A percentile compares a stretch with the other conserved stretches of the same genome.
phyloP scores from a whole-genome alignment of 1,140 invertebrate species.

The Batillaria attramentaria region DNA sequence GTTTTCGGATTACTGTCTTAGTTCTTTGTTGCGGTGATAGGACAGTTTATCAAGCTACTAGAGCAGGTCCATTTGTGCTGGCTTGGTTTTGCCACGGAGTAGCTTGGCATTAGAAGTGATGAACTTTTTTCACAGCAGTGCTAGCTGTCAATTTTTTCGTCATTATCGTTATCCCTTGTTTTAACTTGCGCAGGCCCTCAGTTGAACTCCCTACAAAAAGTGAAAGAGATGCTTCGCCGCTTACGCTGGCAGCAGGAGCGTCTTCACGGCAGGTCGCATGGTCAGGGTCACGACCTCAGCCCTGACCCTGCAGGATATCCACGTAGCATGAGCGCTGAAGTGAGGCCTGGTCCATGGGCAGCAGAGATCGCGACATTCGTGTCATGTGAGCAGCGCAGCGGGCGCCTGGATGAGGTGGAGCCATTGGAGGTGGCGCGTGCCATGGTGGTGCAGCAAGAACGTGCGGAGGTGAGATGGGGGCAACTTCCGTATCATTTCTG shows the following conservation, averaged over 20 bases:
- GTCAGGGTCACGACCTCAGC: slow-evolving; percentile 13
- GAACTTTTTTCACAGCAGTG: background rate
- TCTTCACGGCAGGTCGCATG: slow-evolving; percentile 41
- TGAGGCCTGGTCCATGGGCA: slow-evolving; percentile 8
- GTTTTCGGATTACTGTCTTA: background rate
- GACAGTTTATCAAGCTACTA: background rate
- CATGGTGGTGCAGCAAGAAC: slow-evolving; percentile 71
- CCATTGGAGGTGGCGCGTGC: slow-evolving; percentile 65
- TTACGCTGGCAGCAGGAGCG: slow-evolving; percentile 64
- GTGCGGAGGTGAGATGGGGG: slow-evolving; percentile 72
- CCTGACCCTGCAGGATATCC: background rate
- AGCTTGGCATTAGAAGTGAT: background rate
- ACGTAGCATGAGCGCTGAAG: background rate
- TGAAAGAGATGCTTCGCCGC: slow-evolving; percentile 64
- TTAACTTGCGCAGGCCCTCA: slow-evolving; percentile 49
- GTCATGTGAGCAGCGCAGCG: slow-evolving; percentile 49
- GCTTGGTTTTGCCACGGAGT: too few relatives aligned
- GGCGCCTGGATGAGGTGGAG: slow-evolving; percentile 48
- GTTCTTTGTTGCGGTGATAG: background rate
- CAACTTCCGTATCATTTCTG: background rate
- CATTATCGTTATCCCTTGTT: background rate
- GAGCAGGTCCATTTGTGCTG: background rate
- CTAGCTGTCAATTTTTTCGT: background rate
- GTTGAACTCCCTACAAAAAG: slow-evolving; percentile 64
- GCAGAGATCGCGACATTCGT: slow-evolving; percentile 53